These are phyloP conservation scores for Zygogramma bicolorata DNA, from an alignment of 2,888 invertebrate genomes.

Conservation along the genomic window DNA sequence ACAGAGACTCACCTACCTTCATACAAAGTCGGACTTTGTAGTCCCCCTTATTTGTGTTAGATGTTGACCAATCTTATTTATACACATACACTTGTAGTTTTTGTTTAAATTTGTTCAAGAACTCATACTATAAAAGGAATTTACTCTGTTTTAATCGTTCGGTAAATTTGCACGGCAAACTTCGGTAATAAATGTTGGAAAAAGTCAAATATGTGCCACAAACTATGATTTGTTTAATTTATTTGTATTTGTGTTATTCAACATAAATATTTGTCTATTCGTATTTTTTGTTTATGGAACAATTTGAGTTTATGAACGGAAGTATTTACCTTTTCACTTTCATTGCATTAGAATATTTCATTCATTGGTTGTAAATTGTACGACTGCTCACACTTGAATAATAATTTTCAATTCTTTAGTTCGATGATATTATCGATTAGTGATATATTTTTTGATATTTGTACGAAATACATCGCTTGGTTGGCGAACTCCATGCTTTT, in stretches of 20 bases:
- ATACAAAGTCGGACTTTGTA: conserved; percentile 51
- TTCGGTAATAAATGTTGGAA: conserved; percentile 56
- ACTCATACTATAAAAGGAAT: conserved; percentile 46
- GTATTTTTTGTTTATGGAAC: conserved; percentile 53
- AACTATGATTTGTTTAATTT: conserved; percentile 55
- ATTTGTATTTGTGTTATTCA: conserved; percentile 52
- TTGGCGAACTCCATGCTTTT: no score
- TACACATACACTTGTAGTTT: conserved; percentile 48
- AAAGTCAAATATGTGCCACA: conserved; percentile 52
- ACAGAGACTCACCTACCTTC: conserved; percentile 48
- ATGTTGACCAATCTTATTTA: conserved; percentile 60
- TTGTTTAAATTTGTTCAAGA: conserved; percentile 50
- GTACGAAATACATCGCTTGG: no score
- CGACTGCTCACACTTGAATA: no score
- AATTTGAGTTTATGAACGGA: conserved; percentile 48
- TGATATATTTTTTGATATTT: no score
- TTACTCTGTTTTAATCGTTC: conserved; percentile 58
- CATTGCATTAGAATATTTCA: background rate
- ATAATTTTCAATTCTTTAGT: no score
- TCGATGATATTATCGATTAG: no score
- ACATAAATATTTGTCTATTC: conserved; percentile 61
- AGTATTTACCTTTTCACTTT: conserved; percentile 19
- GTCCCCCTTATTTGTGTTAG: conserved; percentile 55
- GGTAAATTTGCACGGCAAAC: conserved; percentile 60
- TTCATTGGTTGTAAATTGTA: background rate